Evolutionary conservation across 2,113 vertebrate genomes (phyloP).

Genomic region (Nerophis lumbriciformis): DNA sequence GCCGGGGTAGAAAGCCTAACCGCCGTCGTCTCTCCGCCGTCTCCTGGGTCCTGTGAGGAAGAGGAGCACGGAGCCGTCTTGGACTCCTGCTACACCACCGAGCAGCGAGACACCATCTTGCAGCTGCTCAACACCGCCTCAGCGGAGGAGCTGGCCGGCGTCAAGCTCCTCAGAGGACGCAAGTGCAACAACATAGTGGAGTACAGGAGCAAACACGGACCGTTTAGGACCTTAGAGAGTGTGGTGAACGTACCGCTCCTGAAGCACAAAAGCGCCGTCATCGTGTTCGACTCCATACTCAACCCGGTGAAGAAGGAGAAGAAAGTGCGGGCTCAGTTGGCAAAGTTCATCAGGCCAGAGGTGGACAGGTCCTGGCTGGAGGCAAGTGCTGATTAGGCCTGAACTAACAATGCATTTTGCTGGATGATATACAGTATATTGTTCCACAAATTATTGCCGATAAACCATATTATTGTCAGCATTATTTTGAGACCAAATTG

Average conservation of each 20-base stretch:
- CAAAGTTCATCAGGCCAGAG: constrained; percentile 73
- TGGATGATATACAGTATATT: no score
- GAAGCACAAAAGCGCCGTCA: constrained; percentile 70
- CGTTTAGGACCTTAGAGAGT: constrained; percentile 69
- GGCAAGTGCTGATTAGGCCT: constrained; percentile 52
- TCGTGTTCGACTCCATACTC: constrained; percentile 72
- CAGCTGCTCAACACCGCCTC: constrained; percentile 69
- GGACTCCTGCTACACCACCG: constrained; percentile 62
- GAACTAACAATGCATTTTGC: no score
- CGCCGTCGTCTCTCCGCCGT: constrained; percentile 5
- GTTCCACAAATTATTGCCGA: no score
- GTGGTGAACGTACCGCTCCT: constrained; percentile 68
- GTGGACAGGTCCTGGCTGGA: constrained; percentile 68
- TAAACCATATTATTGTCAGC: no score
- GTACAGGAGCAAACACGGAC: constrained; percentile 66
- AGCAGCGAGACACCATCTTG: constrained; percentile 69
- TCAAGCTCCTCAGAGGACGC: constrained; percentile 70
- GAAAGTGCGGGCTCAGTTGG: constrained; percentile 56
- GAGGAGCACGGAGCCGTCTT: constrained; percentile 37
- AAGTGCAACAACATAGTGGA: constrained; percentile 63
- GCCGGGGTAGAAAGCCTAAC: constrained; percentile 34
- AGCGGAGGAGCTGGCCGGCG: constrained; percentile 56
- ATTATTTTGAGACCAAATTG: no score
- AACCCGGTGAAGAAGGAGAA: constrained; percentile 53
- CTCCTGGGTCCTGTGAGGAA: constrained; percentile 12